A percentile compares a stretch with the other conserved stretches of the same genome.
Evolutionary conservation across 1,140 invertebrate genomes (phyloP).

Genomic region (Probaryconus sp.): DNA sequence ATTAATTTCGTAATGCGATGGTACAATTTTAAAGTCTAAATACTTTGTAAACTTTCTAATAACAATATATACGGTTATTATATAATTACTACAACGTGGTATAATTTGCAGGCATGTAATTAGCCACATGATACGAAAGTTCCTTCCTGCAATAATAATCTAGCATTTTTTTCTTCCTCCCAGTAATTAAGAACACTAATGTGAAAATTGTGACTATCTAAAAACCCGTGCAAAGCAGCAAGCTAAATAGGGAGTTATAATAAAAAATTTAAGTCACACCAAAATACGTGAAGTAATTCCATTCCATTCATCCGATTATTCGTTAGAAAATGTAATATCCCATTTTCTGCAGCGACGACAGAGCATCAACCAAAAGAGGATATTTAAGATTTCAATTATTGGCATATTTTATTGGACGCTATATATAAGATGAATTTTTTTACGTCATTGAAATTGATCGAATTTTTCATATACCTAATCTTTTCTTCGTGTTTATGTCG

Average conservation of each 20-base stretch:
- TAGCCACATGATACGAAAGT: constrained; percentile 22
- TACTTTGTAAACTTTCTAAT: not conserved
- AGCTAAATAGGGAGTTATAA: not conserved
- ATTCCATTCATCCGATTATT: constrained; percentile 30
- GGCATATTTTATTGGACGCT: constrained; percentile 9
- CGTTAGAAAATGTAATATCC: constrained; percentile 30
- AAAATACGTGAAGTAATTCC: constrained; percentile 14
- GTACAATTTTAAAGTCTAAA: not conserved
- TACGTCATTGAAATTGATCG: not conserved
- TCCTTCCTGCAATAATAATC: constrained; percentile 16
- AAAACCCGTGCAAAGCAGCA: constrained; percentile 1
- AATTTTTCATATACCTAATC: constrained; percentile 7
- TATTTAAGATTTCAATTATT: constrained; percentile 35
- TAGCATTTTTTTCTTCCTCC: not conserved
- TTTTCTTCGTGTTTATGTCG: too few species aligned
- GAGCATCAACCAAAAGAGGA: constrained; percentile 1
- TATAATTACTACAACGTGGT: constrained; percentile 1
- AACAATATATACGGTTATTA: not conserved
- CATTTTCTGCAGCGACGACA: not conserved
- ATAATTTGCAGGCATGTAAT: constrained; percentile 31
- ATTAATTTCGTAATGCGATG: too few species aligned
- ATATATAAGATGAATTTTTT: constrained; percentile 4
- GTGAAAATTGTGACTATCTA: not conserved
- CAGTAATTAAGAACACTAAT: not conserved
- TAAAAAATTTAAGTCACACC: constrained; percentile 16